Base-by-base conservation (phyloP, 2,888 invertebrate genomes). In the Drosophila vallismaia region DNA sequence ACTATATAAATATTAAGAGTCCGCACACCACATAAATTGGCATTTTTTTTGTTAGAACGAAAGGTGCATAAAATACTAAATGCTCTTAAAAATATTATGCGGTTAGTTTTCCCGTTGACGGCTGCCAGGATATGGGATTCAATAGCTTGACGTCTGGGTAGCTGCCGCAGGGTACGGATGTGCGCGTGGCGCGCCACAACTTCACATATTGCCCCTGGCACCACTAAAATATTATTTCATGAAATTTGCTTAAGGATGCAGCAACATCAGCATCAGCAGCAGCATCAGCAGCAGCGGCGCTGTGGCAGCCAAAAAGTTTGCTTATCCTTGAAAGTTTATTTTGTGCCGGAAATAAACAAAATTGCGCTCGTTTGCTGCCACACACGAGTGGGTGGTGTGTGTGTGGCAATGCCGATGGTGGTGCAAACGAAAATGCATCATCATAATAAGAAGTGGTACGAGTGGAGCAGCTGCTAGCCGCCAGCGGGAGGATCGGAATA, bases 311-410 rank as follows among this genome's bases (percentile, higher is more conserved):
- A 79, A 81, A 84, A 85, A 86, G 79, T 85, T 85, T 85, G 77
- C 79, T 84, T 86, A 85, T 84, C 86, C 85, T 86, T 84, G 79
- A 84, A 81, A 84, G 86, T 85, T 85, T 84, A 86, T 85, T 85
- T 85, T 86, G 63, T 79, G 75, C 84, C 84, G 86, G 86, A 85
- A 85, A 85, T 85, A 84, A 86, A 86, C 77, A 86, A 85, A 86
- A 86, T 85, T 84, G 84, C 79, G 71, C 79, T 79, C 66, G 73
- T 55, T 69, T 51, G 69, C 57, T 44, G 29, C 44, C 59, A 19
- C 50, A 36, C 59, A 50, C 28, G 63, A 28, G 44, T 48, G 38
- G 31, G 36, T 33, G 31, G 33, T 36, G 29, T 24, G 42, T 71
- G 56, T 58, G 8, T 62, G 50, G 38, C 19, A 62, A 46, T 54